Evolutionary conservation across 2,797 vertebrate species (phyloP), one percentile per base, ranked within the genome.

Genomic region (Remorina albescens): DNA sequence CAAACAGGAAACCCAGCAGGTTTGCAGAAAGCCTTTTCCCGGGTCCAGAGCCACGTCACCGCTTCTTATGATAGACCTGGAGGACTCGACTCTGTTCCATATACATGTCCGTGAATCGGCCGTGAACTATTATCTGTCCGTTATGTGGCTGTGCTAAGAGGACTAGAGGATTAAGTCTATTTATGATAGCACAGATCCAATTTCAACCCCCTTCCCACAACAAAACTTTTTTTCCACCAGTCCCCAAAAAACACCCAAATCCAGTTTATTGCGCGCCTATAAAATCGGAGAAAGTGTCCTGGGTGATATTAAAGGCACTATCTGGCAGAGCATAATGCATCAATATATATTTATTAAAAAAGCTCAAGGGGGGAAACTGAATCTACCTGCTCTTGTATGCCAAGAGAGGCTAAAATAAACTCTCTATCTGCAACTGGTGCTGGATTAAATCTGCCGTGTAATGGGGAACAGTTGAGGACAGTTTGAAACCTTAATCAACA

Each of bases 121-220:
- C 74, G 0, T 64, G 67, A 60, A 51, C 68, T 53, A 9, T 65
- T 79, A 72, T 81, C 51, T 30, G 30, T 8, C 28, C 2, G 57
- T 55, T 42, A 9, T 59, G 50, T 10, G 67, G 50, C 80, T 23
- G 34, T 65, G 44, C 71, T 74, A 41, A 79, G 34, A 67, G 58
- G 74, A 66, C 66, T 19, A 46, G 67, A 60, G 76, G 74, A 86
- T 84, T 76, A 82, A 67, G 49, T 34, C 59, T 34, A 16, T 80
- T 78, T 67, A 44, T 51, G 77, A 81, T 74, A 74, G 66, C 68
- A 47, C 32, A 8, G 56, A 47, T 82, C 56, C 68, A 80, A 76
- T 86, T 76, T 86, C 76, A 75, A 58, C 74, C 54, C 39, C 46
- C n/a, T n/a, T n/a, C n/a, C n/a, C n/a, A n/a, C 7, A 34, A 34